These are phyloP conservation scores for Drosophila jambulina DNA, from an alignment of 1,140 invertebrate species.

Conservation along the genomic window DNA sequence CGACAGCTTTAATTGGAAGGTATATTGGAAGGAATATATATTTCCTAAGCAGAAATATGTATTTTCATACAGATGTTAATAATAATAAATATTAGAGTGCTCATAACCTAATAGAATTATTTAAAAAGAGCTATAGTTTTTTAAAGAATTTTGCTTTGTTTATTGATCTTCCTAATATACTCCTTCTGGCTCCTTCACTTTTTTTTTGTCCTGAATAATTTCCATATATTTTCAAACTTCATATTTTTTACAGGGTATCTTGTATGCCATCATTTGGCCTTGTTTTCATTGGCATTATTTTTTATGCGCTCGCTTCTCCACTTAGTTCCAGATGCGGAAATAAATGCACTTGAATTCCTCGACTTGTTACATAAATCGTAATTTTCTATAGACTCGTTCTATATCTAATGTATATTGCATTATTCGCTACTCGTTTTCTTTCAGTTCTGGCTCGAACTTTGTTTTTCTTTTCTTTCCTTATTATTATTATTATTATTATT, in stretches of 20 bases:
- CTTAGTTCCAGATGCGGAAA: slow-evolving; percentile 74
- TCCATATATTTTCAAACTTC: neutral
- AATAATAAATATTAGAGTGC: neutral
- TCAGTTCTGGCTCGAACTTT: neutral
- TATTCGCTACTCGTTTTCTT: slow-evolving; percentile 70
- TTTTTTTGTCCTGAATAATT: neutral
- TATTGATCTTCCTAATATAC: no score
- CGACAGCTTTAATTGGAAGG: slow-evolving; percentile 1
- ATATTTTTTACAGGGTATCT: neutral
- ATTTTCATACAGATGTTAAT: neutral
- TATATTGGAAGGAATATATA: neutral
- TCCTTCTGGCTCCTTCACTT: neutral
- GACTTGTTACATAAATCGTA: slow-evolving; percentile 83
- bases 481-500: slow-evolving; percentile 35
- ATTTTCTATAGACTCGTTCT: slow-evolving; percentile 80
- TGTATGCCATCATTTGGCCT: neutral
- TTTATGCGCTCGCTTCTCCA: slow-evolving; percentile 51
- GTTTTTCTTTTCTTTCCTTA: neutral
- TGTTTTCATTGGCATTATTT: slow-evolving; percentile 3
- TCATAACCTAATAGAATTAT: neutral
- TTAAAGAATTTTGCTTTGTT: neutral
- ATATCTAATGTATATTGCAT: slow-evolving; percentile 79
- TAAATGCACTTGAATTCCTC: slow-evolving; percentile 78
- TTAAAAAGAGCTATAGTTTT: neutral
- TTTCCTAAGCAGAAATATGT: neutral